Base-by-base conservation (phyloP, 1,140 invertebrate species). In the Drosophila insularis region DNA sequence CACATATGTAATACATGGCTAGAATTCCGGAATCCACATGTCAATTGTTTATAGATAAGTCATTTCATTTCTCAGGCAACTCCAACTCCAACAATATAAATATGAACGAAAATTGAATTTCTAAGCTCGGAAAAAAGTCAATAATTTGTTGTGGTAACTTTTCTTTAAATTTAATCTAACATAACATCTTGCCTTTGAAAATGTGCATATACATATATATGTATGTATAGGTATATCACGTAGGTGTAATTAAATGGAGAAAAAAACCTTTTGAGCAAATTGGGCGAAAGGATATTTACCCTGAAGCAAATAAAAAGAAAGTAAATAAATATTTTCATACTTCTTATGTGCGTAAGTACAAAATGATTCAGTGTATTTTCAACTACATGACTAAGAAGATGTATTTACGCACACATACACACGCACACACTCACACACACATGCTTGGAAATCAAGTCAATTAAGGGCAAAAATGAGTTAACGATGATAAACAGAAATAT, bases 401-500 rank as follows among this genome's bases (percentile, higher is more conserved):
- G 43, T 50, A 11, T 50, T 50, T 50, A 50, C 43, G 81, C 81
- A 86, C 74, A 56, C 63, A 32, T 63, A 72, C 56, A 74, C 70
- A 71, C 71, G 69, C 71, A 87, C 71, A 81, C 67, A 50, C 8
- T 11, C 40, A 46, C 2, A 46, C 6, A 46, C 13, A 46, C 43
- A 46, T 81, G 81, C 81, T 85, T 81, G 74, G 82, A 81, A 69
- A 79, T 73, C 74, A 74, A 87, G 79, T 86, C 85, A 65, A 86
- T 86, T 80, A 86, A 79, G 71, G 70, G 58, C 60, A 21, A 56
- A 89, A 89, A 89, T 87, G 73, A 87, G 84, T 80, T 87, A 81
- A 78, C 74, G 73, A 87, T 89, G 84, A 84, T 89, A 77, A 78
- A 85, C 84, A 87, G 78, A 87, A 78, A 87, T 78, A 8, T 27